Base-by-base conservation (phyloP, 2,113 vertebrate genomes). In the Malurus alboscapulatus region DNA sequence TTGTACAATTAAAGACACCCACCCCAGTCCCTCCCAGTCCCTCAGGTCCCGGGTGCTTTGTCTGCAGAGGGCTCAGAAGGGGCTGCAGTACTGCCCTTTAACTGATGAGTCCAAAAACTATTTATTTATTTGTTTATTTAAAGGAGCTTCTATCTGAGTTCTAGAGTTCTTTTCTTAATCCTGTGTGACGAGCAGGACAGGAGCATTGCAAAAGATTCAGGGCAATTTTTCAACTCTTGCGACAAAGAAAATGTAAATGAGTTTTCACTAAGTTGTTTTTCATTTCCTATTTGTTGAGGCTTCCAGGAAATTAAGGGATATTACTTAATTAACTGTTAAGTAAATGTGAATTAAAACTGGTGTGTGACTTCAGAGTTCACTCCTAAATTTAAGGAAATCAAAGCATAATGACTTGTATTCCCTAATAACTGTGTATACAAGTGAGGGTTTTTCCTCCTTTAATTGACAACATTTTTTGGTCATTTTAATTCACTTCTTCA, bases 281-380 rank as follows among this genome's bases (percentile, higher is more conserved):
- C 30, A 50, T 78, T 94, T 94, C 62, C 82, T 91, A 42, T 84
- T 89, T 92, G 58, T 69, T 74, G 72, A 73, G 77, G 67, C 81
- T 94, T 94, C 89, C 87, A 81, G 96, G 91, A 91, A 94, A n/a
- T 77, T 40, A 89, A 73, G 54, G 50, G 32, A 74, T 55, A 54
- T 92, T 87, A 47, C 77, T 69, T 83, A 54, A 84, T 51, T 78
- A 80, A 83, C 82, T 90, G 68, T 93, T 89, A 44, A 79, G 48
- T 92, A 87, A 80, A 91, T 59, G 59, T 53, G 87, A 91, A 71
- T 83, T 80, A 83, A 45, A 82, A 50, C 10, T 77, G 36, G 15
- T 83, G 26, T 62, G 14, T 84, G 74, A 66, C 66, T 92, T 94
- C 44, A 89, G 74, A 87, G 38, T 83, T 85, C 51, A 9, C 51